phyloP scores from a whole-genome alignment of 2,888 invertebrate species.

The Rhagophthalmus giganteus region DNA sequence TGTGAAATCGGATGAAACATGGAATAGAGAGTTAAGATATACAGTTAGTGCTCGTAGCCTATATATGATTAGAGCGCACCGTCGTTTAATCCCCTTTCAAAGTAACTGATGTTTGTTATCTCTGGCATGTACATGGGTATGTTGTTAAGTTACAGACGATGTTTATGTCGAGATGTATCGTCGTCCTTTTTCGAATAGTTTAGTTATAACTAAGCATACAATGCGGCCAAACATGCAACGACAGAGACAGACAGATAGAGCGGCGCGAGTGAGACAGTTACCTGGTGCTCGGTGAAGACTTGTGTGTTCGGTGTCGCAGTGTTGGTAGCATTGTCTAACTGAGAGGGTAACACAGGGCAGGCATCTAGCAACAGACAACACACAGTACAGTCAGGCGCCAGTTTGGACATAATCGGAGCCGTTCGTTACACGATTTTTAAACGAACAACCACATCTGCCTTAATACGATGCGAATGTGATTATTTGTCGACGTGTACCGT shows the following conservation, averaged over 20 bases:
- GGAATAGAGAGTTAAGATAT: no score
- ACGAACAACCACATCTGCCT: slow-evolving; percentile 12
- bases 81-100: neutral
- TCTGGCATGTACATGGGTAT: slow-evolving; percentile 16
- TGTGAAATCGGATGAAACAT: no score
- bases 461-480: no score
- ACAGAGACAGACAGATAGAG: slow-evolving; percentile 35
- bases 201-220: slow-evolving; percentile 22
- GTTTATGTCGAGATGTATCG: slow-evolving; percentile 13
- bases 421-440: slow-evolving; percentile 5
- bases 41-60: neutral
- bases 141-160: slow-evolving; percentile 11
- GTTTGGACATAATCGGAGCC: slow-evolving; percentile 39
- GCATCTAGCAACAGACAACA: slow-evolving; percentile 95
- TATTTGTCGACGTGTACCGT: no score
- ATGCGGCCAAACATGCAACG: slow-evolving; percentile 31
- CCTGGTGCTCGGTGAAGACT: slow-evolving; percentile 55
- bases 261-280: slow-evolving; percentile 40
- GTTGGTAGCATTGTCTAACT: slow-evolving; percentile 86
- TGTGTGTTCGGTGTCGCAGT: slow-evolving; percentile 60
- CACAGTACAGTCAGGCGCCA: slow-evolving; percentile 65
- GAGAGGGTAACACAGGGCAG: slow-evolving; percentile 85
- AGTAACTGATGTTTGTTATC: slow-evolving; percentile 2
- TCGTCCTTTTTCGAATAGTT: slow-evolving; percentile 3
- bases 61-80: neutral